Evolutionary conservation across 92 coral and sea anemone species (phyloP).

Genomic region (Heteractis magnifica): DNA sequence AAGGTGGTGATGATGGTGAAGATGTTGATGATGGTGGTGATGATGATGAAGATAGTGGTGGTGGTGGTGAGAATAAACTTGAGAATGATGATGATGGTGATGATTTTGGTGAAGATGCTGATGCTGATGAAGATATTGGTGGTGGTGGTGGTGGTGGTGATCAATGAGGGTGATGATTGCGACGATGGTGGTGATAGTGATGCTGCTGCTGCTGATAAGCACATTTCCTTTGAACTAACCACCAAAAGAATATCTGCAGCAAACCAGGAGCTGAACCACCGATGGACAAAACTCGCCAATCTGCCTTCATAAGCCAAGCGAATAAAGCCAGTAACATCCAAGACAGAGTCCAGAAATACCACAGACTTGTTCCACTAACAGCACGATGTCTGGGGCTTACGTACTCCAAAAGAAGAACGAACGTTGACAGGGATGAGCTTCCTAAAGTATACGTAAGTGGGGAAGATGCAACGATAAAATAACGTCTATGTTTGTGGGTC

Average conservation of each 20-base stretch:
- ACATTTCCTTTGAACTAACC: conserved; percentile 21
- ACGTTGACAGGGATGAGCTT: conserved; percentile 17
- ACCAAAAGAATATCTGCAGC: conserved; percentile 48
- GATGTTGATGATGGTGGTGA: too few species aligned
- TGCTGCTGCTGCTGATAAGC: too few species aligned
- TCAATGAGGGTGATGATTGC: too few species aligned
- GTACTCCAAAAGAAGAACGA: not conserved
- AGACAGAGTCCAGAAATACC: conserved; percentile 51
- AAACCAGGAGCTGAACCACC: conserved; percentile 50
- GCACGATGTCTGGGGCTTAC: conserved; percentile 47
- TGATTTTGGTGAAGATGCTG: too few species aligned
- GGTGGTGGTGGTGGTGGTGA: too few species aligned
- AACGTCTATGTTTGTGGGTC: not conserved
- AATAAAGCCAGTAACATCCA: conserved; percentile 41
- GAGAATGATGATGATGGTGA: too few species aligned
- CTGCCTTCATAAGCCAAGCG: conserved; percentile 32
- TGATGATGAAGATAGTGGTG: too few species aligned
- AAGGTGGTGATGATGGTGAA: too few species aligned
- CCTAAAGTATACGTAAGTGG: conserved; percentile 13
- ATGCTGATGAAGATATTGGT: too few species aligned
- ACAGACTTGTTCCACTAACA: conserved; percentile 34
- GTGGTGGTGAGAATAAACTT: too few species aligned
- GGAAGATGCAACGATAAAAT: not conserved
- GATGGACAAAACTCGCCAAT: conserved; percentile 57
- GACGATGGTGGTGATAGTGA: too few species aligned